Evolutionary conservation across 2,797 vertebrate species (phyloP), one percentile per base, ranked within the genome.

Genomic region (Aulostomus chinensis): DNA sequence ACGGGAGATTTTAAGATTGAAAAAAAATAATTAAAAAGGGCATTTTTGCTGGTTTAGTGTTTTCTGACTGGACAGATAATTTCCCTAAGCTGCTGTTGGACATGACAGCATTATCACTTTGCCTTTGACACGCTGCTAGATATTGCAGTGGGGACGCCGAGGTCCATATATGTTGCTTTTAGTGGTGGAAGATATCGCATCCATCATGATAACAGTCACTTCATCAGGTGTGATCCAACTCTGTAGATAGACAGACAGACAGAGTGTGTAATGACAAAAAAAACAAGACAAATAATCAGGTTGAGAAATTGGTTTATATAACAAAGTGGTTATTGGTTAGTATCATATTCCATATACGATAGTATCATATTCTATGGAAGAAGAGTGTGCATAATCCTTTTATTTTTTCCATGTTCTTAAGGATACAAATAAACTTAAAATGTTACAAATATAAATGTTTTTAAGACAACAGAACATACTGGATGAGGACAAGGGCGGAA

Each of bases 371-470:
- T 78, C 45, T 65, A 80, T 76, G 78, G 65, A 76, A 77, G 81
- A 76, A 88, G 81, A 87, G 68, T 86, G 63, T 83, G 62, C 75
- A 84, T 87, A 82, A 81, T 73, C 76, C 79, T 81, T 63, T 73
- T 67, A 48, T 60, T 63, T 13, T 76, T 63, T 55, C 40, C 38
- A 73, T 61, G 54, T 76, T 76, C 37, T 81, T 59, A 82, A 75
- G 73, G 71, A 86, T 87, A 88, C 86, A 90, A 91, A 87, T 83
- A 79, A 88, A 87, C 66, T 69, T 80, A 85, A 87, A 82, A 88
- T 83, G 79, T 88, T 91, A 90, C 86, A 91, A 89, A 91, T 90
- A 89, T 89, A 90, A 92, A 90, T 71, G 80, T 76, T 86, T 86
- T 88, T 85, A 84, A 81, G 77, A 91, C 86, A 83, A 74, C 77